These are phyloP conservation scores for Diadegma fenestrale DNA, from an alignment of 2,888 invertebrate species.

Conservation along the genomic window DNA sequence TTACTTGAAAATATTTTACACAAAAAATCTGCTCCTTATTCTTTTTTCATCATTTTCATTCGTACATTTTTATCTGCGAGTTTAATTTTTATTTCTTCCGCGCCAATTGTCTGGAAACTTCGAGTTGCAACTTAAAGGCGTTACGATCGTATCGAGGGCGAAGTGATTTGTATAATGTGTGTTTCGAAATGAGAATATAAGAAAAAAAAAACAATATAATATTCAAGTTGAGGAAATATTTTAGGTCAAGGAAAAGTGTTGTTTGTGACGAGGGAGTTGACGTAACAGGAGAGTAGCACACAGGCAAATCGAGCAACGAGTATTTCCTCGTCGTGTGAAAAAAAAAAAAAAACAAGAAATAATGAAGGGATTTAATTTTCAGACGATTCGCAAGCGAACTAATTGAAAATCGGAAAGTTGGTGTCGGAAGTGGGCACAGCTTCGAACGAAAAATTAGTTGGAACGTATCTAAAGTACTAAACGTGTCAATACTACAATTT, in stretches of 20 bases:
- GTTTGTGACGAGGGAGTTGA: conserved; percentile 48
- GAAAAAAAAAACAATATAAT: not conserved
- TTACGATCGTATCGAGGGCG: conserved; percentile 74
- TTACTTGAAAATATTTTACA: not conserved
- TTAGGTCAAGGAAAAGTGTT: conserved; percentile 51
- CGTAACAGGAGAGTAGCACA: conserved; percentile 62
- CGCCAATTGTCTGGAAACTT: conserved; percentile 57
- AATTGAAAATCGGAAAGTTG: not conserved
- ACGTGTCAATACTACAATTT: conserved; percentile 1
- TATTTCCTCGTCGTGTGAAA: conserved; percentile 56
- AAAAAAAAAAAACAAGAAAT: conserved; percentile 18
- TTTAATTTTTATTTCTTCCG: not conserved
- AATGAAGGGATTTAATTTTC: not conserved
- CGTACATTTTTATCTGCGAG: too few species aligned
- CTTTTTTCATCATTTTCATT: not conserved
- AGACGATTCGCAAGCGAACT: not conserved
- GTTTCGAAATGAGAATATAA: conserved; percentile 68
- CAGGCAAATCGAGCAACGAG: conserved; percentile 58
- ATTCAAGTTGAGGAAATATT: conserved; percentile 34
- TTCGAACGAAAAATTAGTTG: conserved; percentile 14
- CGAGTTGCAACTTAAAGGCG: conserved; percentile 71
- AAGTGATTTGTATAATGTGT: conserved; percentile 72
- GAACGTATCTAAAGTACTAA: not conserved
- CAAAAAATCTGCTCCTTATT: not conserved
- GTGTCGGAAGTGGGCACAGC: conserved; percentile 2